phyloP scores from a whole-genome alignment of 64 coral and sea anemone genomes.

The Stichodactyla mertensii region DNA sequence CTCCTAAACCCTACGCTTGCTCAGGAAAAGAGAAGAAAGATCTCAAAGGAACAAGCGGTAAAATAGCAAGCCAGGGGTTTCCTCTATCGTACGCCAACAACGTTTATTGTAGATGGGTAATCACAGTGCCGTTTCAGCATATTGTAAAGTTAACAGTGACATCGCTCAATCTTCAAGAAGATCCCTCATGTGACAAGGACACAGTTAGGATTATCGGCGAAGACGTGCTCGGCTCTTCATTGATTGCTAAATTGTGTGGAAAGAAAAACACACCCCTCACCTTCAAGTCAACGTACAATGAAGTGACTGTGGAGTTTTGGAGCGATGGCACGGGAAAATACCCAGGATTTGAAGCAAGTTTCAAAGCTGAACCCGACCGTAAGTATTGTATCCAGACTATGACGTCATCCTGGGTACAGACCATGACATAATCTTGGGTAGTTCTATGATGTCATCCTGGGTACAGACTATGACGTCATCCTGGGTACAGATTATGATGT shows the following conservation, averaged over 20 bases:
- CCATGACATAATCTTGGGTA: no score
- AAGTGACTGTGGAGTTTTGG: constrained; percentile 29
- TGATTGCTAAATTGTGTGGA: constrained; percentile 22
- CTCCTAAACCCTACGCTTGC: constrained; percentile 18
- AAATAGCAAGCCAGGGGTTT: background rate
- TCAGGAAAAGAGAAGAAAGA: background rate
- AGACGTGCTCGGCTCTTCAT: background rate
- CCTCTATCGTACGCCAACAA: background rate
- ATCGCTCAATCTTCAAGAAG: constrained; percentile 12
- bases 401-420: background rate
- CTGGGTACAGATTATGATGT: background rate
- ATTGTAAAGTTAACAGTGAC: constrained; percentile 22
- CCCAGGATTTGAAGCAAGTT: constrained; percentile 39
- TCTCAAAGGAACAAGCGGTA: background rate
- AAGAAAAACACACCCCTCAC: constrained; percentile 14
- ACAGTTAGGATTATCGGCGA: background rate
- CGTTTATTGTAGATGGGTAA: background rate
- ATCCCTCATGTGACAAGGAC: background rate
- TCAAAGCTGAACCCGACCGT: background rate
- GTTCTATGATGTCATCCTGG: background rate
- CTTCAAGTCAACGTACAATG: background rate
- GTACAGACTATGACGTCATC: no score
- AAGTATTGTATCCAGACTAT: background rate
- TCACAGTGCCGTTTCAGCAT: background rate
- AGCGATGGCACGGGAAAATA: background rate